These are phyloP conservation scores for Balaenoptera acutorostrata DNA, from an alignment of 2,113 vertebrate genomes.

Conservation along the genomic window DNA sequence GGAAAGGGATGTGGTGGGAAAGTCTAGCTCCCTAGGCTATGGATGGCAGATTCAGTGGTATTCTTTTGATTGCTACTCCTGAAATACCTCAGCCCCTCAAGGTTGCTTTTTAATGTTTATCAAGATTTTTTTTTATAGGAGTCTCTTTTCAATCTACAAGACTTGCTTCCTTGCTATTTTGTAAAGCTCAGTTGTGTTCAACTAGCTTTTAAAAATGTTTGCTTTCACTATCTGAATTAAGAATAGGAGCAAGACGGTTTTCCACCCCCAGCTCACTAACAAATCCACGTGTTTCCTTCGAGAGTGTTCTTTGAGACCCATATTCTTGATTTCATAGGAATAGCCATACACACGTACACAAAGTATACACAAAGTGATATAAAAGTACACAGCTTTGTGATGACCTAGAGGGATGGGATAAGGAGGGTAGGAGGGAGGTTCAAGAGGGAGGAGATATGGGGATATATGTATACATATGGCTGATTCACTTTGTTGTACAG, in stretches of 20 bases:
- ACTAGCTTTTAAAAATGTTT: not conserved
- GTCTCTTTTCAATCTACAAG: not conserved
- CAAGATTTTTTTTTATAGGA: not conserved
- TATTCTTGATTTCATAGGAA: not conserved
- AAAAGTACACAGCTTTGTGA: not conserved
- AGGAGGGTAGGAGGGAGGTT: too few species aligned
- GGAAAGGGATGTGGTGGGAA: not conserved
- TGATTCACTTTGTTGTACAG: too few species aligned
- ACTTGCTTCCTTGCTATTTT: not conserved
- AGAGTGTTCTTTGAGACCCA: not conserved
- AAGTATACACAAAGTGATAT: not conserved
- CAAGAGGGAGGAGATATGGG: too few species aligned
- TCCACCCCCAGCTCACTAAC: not conserved
- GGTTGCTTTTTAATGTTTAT: not conserved
- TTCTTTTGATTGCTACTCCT: not conserved
- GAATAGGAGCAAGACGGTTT: not conserved
- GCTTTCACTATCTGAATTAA: not conserved
- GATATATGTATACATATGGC: too few species aligned
- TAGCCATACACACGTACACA: not conserved
- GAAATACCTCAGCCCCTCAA: not conserved
- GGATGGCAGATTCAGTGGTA: not conserved
- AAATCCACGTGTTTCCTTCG: not conserved
- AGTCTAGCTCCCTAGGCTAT: not conserved
- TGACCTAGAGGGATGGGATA: too few species aligned
- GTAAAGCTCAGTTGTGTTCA: not conserved